Evolutionary conservation across 2,888 invertebrate genomes (phyloP).

Genomic region (Dicroscelio sp.): DNA sequence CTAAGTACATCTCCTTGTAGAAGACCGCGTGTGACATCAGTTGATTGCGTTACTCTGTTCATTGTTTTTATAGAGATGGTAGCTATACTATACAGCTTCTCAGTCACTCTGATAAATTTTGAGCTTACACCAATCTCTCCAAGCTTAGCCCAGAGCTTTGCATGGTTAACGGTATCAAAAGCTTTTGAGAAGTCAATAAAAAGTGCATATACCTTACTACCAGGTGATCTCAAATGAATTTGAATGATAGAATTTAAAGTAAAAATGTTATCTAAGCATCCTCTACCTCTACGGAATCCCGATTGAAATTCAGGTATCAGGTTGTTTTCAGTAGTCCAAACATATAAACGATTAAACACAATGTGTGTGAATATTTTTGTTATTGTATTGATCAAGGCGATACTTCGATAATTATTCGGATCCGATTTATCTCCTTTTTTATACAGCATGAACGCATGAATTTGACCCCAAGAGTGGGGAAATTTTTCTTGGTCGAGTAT

Average conservation of each 20-base stretch:
- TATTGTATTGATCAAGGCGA: background rate
- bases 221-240: background rate
- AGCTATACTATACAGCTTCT: background rate
- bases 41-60: background rate
- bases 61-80: background rate
- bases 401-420: conserved; percentile 5
- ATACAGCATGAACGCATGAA: conserved; percentile 10
- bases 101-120: background rate
- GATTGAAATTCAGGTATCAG: background rate
- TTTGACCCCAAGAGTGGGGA: background rate
- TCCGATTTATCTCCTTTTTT: conserved; percentile 12
- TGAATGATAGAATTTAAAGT: background rate
- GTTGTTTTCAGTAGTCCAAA: background rate
- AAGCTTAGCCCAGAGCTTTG: background rate
- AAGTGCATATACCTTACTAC: background rate
- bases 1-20: background rate
- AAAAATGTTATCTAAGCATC: background rate
- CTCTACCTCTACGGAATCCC: too few species aligned
- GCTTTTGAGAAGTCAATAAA: background rate
- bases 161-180: too few species aligned
- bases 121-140: background rate
- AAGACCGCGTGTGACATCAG: background rate
- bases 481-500: background rate
- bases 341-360: background rate
- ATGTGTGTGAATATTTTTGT: background rate